Conservation (phyloP, 2,113 vertebrate genomes). For the Carollia perspicillata region DNA sequence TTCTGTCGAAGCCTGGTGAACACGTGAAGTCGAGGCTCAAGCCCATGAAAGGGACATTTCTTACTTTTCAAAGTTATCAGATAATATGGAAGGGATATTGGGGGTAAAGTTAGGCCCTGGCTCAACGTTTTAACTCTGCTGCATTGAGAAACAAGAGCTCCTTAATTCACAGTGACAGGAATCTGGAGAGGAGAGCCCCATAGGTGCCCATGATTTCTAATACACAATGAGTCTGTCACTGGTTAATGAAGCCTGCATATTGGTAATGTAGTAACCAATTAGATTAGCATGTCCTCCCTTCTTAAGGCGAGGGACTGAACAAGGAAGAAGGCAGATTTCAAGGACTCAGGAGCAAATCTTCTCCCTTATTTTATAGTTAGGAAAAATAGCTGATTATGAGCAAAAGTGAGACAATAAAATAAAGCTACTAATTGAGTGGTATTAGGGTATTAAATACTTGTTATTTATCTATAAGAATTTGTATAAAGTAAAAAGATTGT, state of each 20-base stretch:
- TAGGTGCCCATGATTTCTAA: neutral
- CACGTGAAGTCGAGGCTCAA: neutral
- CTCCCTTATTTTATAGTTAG: neutral
- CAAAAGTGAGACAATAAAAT: neutral
- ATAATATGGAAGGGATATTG: rapidly evolving
- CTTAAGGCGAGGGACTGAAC: neutral
- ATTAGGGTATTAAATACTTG: neutral
- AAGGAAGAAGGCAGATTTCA: neutral
- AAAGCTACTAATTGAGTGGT: neutral
- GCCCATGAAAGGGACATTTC: rapidly evolving
- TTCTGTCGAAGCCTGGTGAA: neutral
- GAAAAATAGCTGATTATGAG: neutral
- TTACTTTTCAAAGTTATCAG: neutral
- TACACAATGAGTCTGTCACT: neutral
- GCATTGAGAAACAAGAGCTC: neutral
- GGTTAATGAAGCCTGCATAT: neutral
- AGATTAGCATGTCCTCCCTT: neutral
- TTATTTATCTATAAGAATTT: neutral
- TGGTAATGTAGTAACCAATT: neutral
- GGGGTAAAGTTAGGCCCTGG: neutral
- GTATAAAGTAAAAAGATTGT: neutral
- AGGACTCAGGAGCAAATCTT: neutral
- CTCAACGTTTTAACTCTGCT: neutral
- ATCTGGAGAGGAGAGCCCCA: neutral
- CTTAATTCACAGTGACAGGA: neutral